Conservation (phyloP, 2,113 vertebrate genomes). For the Budorcas taxicolor region DNA sequence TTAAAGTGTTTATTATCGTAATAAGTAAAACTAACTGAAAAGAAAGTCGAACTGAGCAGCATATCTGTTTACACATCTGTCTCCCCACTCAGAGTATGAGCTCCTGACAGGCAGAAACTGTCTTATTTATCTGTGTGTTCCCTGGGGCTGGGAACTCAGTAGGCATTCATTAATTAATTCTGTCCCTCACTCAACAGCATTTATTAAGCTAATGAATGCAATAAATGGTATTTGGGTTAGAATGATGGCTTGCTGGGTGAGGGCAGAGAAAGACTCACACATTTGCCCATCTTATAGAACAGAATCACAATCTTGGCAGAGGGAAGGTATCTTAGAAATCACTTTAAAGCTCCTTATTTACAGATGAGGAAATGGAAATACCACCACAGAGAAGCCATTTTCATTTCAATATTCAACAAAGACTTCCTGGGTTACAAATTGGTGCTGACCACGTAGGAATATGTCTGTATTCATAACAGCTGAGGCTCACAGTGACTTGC, state of each 20-base stretch:
- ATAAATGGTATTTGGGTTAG: constrained; percentile 20
- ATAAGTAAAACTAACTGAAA: constrained; percentile 29
- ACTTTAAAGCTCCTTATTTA: not conserved
- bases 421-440: not conserved
- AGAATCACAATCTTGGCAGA: not conserved
- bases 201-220: constrained; percentile 44
- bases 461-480: not conserved
- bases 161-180: constrained; percentile 34
- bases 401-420: not conserved
- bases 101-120: not conserved
- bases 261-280: not conserved
- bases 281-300: not conserved
- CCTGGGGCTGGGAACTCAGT: not conserved
- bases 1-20: not conserved
- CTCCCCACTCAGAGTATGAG: not conserved
- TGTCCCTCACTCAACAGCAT: constrained; percentile 11
- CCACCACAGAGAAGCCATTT: not conserved
- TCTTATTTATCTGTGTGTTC: constrained; percentile 29
- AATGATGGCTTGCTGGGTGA: not conserved
- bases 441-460: not conserved
- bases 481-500: not conserved
- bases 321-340: not conserved
- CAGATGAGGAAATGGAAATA: not conserved
- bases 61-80: constrained; percentile 8
- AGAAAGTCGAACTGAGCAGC: not conserved